A percentile compares a stretch with the other conserved stretches of the same genome.
These are phyloP conservation scores for Drosophila parvula DNA, from an alignment of 1,140 invertebrate species.

Conservation along the genomic window DNA sequence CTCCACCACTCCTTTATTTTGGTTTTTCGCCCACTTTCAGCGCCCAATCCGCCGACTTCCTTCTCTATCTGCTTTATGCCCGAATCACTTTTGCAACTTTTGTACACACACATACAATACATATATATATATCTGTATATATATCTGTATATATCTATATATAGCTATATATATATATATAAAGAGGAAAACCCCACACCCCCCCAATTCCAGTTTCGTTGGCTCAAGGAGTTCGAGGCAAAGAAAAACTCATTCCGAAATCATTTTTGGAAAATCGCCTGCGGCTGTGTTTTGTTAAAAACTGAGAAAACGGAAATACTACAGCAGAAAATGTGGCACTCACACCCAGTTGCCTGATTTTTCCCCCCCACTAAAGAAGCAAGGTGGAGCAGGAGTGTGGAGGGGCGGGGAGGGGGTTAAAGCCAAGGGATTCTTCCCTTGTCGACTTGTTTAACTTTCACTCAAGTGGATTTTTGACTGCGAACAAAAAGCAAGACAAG, in stretches of 20 bases:
- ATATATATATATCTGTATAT: neutral
- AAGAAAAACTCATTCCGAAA: conserved; percentile 74
- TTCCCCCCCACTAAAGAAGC: neutral
- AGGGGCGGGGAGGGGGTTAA: neutral
- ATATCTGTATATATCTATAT: neutral
- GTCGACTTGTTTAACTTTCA: conserved; percentile 76
- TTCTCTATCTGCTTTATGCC: conserved; percentile 64
- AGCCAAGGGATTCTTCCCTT: conserved; percentile 48
- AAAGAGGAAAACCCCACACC: neutral
- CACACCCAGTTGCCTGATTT: neutral
- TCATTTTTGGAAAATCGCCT: conserved; percentile 78
- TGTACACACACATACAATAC: conserved; percentile 16
- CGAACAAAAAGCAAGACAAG: conserved; percentile 33
- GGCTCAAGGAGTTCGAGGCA: conserved; percentile 30
- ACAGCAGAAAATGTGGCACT: conserved; percentile 54
- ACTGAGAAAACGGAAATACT: conserved; percentile 77
- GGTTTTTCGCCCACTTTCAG: neutral
- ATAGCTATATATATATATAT: neutral
- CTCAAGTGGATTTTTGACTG: conserved; percentile 66
- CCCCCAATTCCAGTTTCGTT: neutral
- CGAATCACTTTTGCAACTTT: conserved; percentile 80
- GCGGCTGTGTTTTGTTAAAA: conserved; percentile 76
- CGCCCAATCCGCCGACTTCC: conserved; percentile 11
- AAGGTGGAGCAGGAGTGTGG: neutral
- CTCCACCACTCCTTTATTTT: neutral